Conservation (phyloP, 2,797 vertebrate genomes). For the Mustela erminea region DNA sequence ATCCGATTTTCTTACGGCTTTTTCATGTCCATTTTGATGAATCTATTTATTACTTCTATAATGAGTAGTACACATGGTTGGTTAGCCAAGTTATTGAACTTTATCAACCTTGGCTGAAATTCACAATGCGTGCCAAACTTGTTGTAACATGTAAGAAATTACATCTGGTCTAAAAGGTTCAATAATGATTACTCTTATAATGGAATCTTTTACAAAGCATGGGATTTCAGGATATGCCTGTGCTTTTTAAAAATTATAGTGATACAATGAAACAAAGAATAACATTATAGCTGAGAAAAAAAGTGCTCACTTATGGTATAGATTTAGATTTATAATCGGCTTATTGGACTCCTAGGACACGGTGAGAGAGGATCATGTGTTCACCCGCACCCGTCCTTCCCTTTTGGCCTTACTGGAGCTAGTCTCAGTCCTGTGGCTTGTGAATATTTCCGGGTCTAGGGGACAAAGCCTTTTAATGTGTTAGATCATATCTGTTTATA, state of each 20-base stretch:
- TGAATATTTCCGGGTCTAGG: not conserved
- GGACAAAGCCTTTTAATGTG: not conserved
- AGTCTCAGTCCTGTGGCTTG: not conserved
- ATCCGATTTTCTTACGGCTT: conserved; percentile 88
- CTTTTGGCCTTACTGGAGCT: not conserved
- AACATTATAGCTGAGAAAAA: not conserved
- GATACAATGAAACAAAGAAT: conserved; percentile 51
- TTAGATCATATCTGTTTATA: not conserved
- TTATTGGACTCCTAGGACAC: not conserved
- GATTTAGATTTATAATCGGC: not conserved
- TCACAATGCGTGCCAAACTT: conserved; percentile 92
- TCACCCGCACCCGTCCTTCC: not conserved
- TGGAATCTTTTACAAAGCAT: conserved; percentile 86
- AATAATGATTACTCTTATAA: conserved; percentile 93
- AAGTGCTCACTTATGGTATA: not conserved
- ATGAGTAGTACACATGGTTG: conserved; percentile 95
- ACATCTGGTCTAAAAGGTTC: conserved; percentile 91
- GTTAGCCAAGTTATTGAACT: conserved; percentile 98
- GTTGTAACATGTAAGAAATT: conserved; percentile 93
- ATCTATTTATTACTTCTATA: conserved; percentile 96
- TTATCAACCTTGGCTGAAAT: conserved; percentile 96
- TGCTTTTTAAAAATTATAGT: conserved; percentile 63
- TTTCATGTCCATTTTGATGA: conserved; percentile 94
- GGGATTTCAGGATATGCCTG: conserved; percentile 63
- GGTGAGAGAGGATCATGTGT: not conserved